These are phyloP conservation scores for Nebria salina DNA, from an alignment of 2,888 invertebrate species.

Conservation along the genomic window DNA sequence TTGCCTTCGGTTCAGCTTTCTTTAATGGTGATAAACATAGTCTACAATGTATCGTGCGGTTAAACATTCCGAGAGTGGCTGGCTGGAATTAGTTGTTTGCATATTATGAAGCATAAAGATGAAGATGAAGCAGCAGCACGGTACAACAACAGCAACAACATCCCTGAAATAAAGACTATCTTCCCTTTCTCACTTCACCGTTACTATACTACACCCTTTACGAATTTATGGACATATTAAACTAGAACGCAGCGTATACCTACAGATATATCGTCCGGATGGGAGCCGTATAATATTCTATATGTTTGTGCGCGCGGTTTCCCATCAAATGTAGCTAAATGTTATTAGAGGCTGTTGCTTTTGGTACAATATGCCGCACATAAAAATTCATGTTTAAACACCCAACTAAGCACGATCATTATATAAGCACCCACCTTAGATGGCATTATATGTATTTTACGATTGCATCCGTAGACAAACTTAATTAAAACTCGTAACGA, in stretches of 20 bases:
- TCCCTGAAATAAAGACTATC: slow-evolving; percentile 6
- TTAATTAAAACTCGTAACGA: too few relatives aligned
- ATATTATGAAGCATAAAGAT: slow-evolving; percentile 37
- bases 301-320: slow-evolving; percentile 15
- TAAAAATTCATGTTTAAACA: slow-evolving; percentile 44
- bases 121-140: slow-evolving; percentile 26
- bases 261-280: slow-evolving; percentile 39
- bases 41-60: slow-evolving; percentile 58
- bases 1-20: slow-evolving; percentile 60
- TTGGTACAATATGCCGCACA: slow-evolving; percentile 2
- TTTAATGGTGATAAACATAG: slow-evolving; percentile 65
- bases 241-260: slow-evolving; percentile 39
- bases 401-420: neutral
- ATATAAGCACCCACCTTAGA: neutral
- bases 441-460: too few relatives aligned
- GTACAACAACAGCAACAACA: neutral
- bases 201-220: slow-evolving; percentile 19
- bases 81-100: slow-evolving; percentile 38
- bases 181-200: slow-evolving; percentile 21
- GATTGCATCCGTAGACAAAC: too few relatives aligned
- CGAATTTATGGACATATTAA: slow-evolving; percentile 44
- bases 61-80: slow-evolving; percentile 54
- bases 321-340: slow-evolving; percentile 28
- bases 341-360: slow-evolving; percentile 17
- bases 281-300: slow-evolving; percentile 42